Conservation (phyloP, 2,797 vertebrate species). For the Thalassophryne amazonica region DNA sequence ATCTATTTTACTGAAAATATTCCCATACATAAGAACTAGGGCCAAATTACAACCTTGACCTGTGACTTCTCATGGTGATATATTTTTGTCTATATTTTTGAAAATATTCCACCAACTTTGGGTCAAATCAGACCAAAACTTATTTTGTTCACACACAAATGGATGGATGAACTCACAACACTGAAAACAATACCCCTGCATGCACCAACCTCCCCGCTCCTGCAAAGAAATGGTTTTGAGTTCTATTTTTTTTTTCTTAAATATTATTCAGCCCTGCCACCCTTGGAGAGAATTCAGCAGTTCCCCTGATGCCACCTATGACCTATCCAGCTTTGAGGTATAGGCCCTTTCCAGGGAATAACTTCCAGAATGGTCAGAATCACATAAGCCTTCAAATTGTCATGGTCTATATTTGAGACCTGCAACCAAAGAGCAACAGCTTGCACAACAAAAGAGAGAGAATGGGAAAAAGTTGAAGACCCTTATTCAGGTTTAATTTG, state of each 20-base stretch:
- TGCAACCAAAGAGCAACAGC: constrained; percentile 76
- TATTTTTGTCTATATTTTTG: too few relatives aligned
- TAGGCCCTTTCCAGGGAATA: constrained; percentile 68
- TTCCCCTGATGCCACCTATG: constrained; percentile 51
- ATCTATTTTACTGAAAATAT: too few relatives aligned
- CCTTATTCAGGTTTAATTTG: constrained; percentile 59
- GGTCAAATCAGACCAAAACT: too few relatives aligned
- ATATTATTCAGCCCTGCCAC: constrained; percentile 52
- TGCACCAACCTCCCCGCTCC: not conserved
- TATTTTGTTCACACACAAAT: too few relatives aligned
- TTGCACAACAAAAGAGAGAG: constrained; percentile 49
- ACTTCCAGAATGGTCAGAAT: constrained; percentile 45
- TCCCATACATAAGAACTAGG: too few relatives aligned
- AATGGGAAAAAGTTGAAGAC: constrained; percentile 43
- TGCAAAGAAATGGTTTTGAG: constrained; percentile 18
- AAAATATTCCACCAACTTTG: too few relatives aligned
- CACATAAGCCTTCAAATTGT: constrained; percentile 66
- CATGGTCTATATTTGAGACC: constrained; percentile 77
- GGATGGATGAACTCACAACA: too few relatives aligned
- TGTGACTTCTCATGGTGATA: too few relatives aligned
- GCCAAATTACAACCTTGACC: too few relatives aligned
- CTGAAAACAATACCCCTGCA: too few relatives aligned
- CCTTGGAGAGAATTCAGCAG: constrained; percentile 52
- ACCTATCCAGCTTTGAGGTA: constrained; percentile 69
- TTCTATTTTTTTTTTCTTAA: constrained; percentile 53